Base-by-base conservation (phyloP, 2,888 invertebrate genomes). In the Gryllus longicercus region DNA sequence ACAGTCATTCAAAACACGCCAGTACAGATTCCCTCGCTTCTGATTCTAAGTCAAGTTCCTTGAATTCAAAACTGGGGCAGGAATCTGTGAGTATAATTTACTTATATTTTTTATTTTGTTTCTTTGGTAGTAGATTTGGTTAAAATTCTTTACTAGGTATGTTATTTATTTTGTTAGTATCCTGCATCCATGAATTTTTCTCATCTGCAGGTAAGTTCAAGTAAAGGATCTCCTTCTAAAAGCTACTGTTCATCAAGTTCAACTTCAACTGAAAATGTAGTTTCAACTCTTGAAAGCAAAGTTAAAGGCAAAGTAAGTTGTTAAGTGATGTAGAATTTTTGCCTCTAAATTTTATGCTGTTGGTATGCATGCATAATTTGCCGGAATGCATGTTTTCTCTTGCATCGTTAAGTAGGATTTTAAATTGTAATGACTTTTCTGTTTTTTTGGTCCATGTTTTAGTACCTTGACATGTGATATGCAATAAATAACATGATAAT, bases 31-130 rank as follows among this genome's bases (percentile, higher is more conserved):
- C 95, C 11, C 89, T 94, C 85, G 93, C 93, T 86, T 93, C 94
- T 0, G 95, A 95, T 86, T 94, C 95, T 76, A 96, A 95, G 89
- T 94, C 95, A 82, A 94, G 93, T 88, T 94, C 95, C 83, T 90
- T 95, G 85, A 94, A 93, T 87, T 94, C 94, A 76, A 95, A 95
- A 90, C 92, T 93, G 87, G 94, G 93, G 84, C 93, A 93, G 86
- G 94, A 94, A 88, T 93, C 93, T 87, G 94, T 94, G 91, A 92
- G 91, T 89, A 81, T 80, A 76, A 18, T 21, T 38, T 51, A 38
- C 8, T 38, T 38, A 38, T 8, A 25, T 38, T 38, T 38, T 38
- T 38, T 38, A 38, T 38, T 38, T 38, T 38, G 8, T 38, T 38
- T 38, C 8, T 38, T 38, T 38, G 38, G 38, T 38, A 38, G 38